A percentile compares a stretch with the other conserved stretches of the same genome.
These are phyloP conservation scores for Alces alces DNA, from an alignment of 2,113 vertebrate genomes.

Conservation along the genomic window DNA sequence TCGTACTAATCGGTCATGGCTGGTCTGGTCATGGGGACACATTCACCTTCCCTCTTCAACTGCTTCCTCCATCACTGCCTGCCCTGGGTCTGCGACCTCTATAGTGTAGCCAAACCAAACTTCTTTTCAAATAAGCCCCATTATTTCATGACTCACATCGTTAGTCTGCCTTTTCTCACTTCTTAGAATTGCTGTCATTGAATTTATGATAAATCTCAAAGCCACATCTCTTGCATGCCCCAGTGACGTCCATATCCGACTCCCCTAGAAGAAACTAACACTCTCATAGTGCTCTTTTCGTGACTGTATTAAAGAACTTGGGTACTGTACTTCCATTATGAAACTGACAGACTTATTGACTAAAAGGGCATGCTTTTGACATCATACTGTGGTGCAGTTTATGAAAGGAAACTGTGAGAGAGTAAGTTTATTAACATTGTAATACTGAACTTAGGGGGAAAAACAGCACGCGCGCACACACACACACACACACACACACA, in stretches of 20 bases:
- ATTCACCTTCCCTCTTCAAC: neutral
- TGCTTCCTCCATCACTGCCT: neutral
- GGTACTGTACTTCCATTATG: neutral
- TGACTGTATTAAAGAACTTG: neutral
- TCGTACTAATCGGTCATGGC: neutral
- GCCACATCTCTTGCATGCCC: neutral
- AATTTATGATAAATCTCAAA: constrained; percentile 1
- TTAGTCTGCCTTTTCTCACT: neutral
- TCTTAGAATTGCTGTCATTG: neutral
- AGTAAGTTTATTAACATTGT: neutral
- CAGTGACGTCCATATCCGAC: neutral
- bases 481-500: neutral
- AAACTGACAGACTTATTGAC: neutral
- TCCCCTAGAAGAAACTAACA: neutral
- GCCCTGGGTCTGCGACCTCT: neutral
- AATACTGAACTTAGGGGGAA: neutral
- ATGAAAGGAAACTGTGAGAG: neutral
- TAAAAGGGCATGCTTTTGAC: neutral
- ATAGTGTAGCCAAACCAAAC: neutral
- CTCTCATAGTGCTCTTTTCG: neutral
- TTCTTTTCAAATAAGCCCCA: neutral
- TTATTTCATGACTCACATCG: neutral
- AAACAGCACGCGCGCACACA: neutral
- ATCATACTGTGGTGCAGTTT: neutral
- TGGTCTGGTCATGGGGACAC: neutral